These are phyloP conservation scores for Acanthosepion lycidas DNA, from an alignment of 2,888 invertebrate species.

Conservation along the genomic window DNA sequence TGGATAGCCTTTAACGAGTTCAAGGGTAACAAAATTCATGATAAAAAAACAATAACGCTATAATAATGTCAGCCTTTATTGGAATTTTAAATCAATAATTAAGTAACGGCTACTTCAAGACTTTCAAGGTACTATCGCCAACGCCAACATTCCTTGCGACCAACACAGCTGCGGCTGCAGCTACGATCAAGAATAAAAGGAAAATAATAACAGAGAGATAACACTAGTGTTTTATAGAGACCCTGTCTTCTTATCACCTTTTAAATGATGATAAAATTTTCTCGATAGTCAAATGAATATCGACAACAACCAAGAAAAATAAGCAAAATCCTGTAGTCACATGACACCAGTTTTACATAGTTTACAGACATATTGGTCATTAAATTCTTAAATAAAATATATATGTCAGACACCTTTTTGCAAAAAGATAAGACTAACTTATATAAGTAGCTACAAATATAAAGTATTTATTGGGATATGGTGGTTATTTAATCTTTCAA, in stretches of 20 bases:
- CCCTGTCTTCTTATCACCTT: not conserved
- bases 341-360: no score
- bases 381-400: no score
- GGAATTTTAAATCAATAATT: slow-evolving; percentile 33
- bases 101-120: slow-evolving; percentile 1
- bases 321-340: not conserved
- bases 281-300: not conserved
- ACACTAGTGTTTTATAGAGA: not conserved
- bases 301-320: not conserved
- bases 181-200: not conserved
- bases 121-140: not conserved
- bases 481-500: no score
- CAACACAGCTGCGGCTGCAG: not conserved
- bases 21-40: not conserved
- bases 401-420: no score
- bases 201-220: not conserved
- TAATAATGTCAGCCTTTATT: slow-evolving; percentile 21
- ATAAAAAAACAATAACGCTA: slow-evolving; percentile 33
- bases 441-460: no score
- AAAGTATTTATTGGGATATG: no score
- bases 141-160: not conserved
- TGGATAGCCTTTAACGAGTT: slow-evolving; percentile 9
- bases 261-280: not conserved
- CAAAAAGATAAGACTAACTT: no score
- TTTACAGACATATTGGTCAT: no score